Evolutionary conservation across 1,140 invertebrate species (phyloP), one percentile per base, ranked within the genome.

Genomic region (Paralvinella palmiformis): DNA sequence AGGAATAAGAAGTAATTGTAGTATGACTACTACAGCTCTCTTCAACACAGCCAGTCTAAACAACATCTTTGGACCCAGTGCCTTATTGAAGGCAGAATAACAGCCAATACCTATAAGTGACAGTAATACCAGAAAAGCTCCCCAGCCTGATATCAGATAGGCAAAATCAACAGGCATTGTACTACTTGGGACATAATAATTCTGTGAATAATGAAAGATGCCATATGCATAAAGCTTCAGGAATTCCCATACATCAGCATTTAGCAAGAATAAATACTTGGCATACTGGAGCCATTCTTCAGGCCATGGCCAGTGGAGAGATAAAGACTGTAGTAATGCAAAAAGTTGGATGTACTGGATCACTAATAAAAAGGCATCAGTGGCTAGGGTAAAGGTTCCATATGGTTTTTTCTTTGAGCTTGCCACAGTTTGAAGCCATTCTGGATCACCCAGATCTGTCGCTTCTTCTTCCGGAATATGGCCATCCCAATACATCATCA

Each of bases 241-340:
- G 59, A 75, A 74, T 37, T 78, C 76, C 75, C 74, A 78, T 3
- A 71, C 58, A 69, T 78, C 76, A 7, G 71, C 7, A 59, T 77
- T 78, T 59, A 76, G 69, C 2, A 71, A 32, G 64, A 77, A 75
- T 41, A 75, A 33, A 53, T 69, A 75, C 59, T 73, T 73, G 20
- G 70, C 64, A n/a, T 68, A 65, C 31, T 61, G 41, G 20, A 78
- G 29, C 71, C 71, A 78, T 27, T 58, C 44, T 37, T 64, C 52
- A 36, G 76, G 72, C 67, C 68, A 78, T 0, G 70, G 62, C 76
- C 76, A 78, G 35, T 72, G 61, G 20, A 77, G 58, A 24, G 73
- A 64, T 70, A 77, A 72, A 17, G 74, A 72, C 63, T 76, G 75
- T 33, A 76, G 48, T 15, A 78, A 35, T 2, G 75, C 74, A 57